phyloP scores from a whole-genome alignment of 2,888 invertebrate species.

The Scaptomyza polygonia region DNA sequence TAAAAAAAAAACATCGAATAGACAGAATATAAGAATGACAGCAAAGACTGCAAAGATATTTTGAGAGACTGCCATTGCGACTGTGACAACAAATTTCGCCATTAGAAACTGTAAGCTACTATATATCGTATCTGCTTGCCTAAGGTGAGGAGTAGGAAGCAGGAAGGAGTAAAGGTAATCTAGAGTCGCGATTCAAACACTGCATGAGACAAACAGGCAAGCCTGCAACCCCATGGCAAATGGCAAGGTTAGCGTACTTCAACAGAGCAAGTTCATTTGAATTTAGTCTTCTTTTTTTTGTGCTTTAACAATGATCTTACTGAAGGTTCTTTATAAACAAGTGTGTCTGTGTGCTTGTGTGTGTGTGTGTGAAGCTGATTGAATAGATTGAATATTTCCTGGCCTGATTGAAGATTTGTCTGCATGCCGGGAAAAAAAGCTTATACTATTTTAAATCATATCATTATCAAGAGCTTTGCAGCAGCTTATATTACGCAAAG shows the following conservation, averaged over 20 bases:
- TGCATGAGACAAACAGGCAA: constrained; percentile 39
- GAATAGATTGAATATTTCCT: no score
- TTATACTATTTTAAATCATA: background rate
- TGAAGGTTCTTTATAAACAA: constrained; percentile 1
- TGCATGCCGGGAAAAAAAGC: constrained; percentile 20
- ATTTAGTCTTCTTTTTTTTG: constrained; percentile 78
- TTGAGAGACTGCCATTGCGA: constrained; percentile 53
- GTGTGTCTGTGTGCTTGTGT: background rate
- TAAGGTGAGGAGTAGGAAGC: background rate
- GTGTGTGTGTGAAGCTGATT: no score
- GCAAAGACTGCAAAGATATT: constrained; percentile 69
- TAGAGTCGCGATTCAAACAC: constrained; percentile 4
- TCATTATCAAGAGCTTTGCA: background rate
- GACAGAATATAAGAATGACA: constrained; percentile 72
- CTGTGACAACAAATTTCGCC: constrained; percentile 70
- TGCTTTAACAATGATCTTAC: constrained; percentile 73
- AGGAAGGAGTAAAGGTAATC: background rate
- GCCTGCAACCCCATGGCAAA: constrained; percentile 17
- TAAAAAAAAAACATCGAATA: constrained; percentile 33
- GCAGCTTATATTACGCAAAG: background rate
- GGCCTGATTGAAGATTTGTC: no score
- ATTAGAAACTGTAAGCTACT: constrained; percentile 74
- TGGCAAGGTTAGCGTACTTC: constrained; percentile 10
- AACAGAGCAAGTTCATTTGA: constrained; percentile 63
- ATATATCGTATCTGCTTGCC: constrained; percentile 58